phyloP scores from a whole-genome alignment of 2,888 invertebrate genomes.

The Eupithecia vulgata region DNA sequence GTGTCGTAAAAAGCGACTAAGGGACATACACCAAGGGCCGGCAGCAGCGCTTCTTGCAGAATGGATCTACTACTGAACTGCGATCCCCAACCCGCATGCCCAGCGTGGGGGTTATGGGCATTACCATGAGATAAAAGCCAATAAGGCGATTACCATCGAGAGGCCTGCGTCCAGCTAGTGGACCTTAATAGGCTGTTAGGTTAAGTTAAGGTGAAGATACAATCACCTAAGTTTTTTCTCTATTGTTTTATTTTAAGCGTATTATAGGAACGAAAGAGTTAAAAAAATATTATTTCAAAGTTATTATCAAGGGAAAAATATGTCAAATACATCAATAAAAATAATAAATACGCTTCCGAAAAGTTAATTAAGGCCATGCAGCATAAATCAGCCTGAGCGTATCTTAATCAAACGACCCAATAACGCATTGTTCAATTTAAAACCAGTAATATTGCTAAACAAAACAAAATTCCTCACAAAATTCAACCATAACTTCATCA shows the following conservation, averaged over 20 bases:
- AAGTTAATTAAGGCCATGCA: conserved; percentile 8
- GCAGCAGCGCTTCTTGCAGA: too few species aligned
- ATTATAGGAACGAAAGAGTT: neutral
- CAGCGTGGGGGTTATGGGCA: too few species aligned
- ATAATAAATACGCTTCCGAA: neutral
- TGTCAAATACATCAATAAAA: neutral
- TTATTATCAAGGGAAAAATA: neutral
- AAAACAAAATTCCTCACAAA: neutral
- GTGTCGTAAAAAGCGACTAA: too few species aligned
- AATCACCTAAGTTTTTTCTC: too few species aligned
- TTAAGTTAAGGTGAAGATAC: too few species aligned
- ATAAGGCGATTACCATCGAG: too few species aligned
- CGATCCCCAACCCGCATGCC: too few species aligned
- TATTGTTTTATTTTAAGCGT: neutral
- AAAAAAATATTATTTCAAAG: neutral
- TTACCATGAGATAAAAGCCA: too few species aligned
- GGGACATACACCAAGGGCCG: too few species aligned
- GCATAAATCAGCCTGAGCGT: neutral
- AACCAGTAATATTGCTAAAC: neutral
- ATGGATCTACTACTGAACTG: too few species aligned
- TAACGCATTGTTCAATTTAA: neutral
- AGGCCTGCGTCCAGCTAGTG: too few species aligned
- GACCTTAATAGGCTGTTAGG: too few species aligned
- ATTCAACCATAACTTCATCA: neutral
- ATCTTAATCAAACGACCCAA: conserved; percentile 7